phyloP scores from a whole-genome alignment of 2,113 vertebrate species.

The Cariama cristata region DNA sequence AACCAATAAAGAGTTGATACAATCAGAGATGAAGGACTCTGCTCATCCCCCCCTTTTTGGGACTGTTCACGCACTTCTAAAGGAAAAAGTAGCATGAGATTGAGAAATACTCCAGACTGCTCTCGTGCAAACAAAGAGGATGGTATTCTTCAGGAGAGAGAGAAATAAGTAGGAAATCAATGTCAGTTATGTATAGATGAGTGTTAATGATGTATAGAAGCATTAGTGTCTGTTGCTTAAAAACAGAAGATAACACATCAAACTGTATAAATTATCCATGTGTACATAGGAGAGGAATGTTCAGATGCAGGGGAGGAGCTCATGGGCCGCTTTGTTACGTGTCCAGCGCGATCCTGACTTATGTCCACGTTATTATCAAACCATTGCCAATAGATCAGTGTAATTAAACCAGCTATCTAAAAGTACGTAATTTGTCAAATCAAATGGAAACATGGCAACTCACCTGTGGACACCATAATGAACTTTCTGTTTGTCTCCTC shows the following conservation, averaged over 20 bases:
- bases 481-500: not conserved
- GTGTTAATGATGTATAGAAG: not conserved
- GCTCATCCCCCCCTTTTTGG: not conserved
- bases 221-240: not conserved
- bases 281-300: not conserved
- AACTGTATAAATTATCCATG: conserved; percentile 31
- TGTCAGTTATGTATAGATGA: conserved; percentile 9
- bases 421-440: conserved; percentile 39
- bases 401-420: conserved; percentile 67
- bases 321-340: not conserved
- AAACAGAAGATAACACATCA: not conserved
- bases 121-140: not conserved
- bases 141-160: not conserved
- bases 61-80: not conserved
- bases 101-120: not conserved
- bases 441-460: conserved; percentile 1
- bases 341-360: conserved; percentile 31
- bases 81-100: not conserved
- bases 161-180: conserved; percentile 2
- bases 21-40: not conserved
- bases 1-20: not conserved
- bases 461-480: conserved; percentile 21
- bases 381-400: conserved; percentile 61
- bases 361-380: conserved; percentile 49
- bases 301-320: not conserved